phyloP scores from a whole-genome alignment of 2,113 vertebrate species.

The Phainopepla nitens region DNA sequence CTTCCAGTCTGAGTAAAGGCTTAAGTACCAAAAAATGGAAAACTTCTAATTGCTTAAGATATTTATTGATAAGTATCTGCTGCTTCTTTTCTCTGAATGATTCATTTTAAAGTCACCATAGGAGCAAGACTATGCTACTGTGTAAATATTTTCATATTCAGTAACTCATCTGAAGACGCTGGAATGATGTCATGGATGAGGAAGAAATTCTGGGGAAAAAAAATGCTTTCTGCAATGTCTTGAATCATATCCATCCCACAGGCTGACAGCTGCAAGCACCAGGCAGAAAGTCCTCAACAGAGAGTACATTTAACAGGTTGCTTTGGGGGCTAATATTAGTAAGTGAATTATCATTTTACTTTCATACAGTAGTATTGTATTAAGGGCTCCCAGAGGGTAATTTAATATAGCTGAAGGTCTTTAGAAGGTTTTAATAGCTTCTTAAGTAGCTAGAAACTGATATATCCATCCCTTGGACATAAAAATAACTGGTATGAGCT shows the following conservation, averaged over 20 bases:
- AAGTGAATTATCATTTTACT: neutral
- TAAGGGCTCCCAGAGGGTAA: neutral
- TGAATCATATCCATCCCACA: neutral
- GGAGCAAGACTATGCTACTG: neutral
- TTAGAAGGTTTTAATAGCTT: neutral
- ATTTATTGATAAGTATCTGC: neutral
- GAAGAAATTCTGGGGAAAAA: neutral
- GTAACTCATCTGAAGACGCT: neutral
- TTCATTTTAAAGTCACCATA: neutral
- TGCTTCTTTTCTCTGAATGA: neutral
- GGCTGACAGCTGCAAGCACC: neutral
- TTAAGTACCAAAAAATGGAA: neutral
- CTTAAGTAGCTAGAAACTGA: neutral
- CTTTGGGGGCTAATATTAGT: neutral
- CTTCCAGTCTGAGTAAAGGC: neutral
- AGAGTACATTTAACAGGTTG: neutral
- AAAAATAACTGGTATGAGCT: neutral
- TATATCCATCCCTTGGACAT: neutral
- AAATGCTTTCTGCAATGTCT: neutral
- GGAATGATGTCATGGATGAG: neutral
- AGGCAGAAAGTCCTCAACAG: neutral
- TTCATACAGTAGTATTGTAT: neutral
- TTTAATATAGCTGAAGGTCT: neutral
- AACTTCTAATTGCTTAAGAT: neutral
- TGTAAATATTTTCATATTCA: neutral